These are phyloP conservation scores for Timema podura DNA, from an alignment of 2,888 invertebrate genomes.

Conservation along the genomic window DNA sequence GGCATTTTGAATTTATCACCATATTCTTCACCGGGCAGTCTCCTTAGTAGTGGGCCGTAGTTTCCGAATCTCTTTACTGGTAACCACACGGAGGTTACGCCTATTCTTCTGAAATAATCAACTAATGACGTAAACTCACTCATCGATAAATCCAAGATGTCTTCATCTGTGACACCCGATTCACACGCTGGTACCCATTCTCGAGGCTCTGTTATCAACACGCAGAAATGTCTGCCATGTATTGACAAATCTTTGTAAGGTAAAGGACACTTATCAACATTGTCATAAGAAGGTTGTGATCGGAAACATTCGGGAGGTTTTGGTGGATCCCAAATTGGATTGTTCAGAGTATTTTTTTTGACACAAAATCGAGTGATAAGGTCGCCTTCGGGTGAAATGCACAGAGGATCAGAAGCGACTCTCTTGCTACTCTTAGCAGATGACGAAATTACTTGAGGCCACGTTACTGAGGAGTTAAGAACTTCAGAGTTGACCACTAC, in stretches of 20 bases:
- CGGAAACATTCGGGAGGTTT: not conserved
- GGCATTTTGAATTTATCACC: slow-evolving; percentile 27
- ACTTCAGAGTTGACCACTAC: not conserved
- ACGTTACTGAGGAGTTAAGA: not conserved
- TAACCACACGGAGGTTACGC: slow-evolving; percentile 46
- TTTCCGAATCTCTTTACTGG: slow-evolving; percentile 47
- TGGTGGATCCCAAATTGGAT: not conserved
- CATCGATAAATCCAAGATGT: slow-evolving; percentile 5
- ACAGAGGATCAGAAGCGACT: not conserved
- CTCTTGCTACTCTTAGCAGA: not conserved
- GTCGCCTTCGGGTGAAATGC: not conserved
- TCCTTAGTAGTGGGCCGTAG: slow-evolving; percentile 49
- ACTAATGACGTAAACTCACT: not conserved
- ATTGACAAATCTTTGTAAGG: not conserved
- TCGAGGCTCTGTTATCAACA: slow-evolving; percentile 1
- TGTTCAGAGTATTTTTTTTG: not conserved
- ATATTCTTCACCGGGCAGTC: slow-evolving; percentile 47
- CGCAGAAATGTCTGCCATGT: not conserved
- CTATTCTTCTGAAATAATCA: not conserved
- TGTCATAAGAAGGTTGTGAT: not conserved
- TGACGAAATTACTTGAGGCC: not conserved
- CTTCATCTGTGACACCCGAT: not conserved
- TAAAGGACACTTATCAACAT: not conserved
- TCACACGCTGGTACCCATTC: not conserved
- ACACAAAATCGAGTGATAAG: not conserved